Evolutionary conservation across 2,113 vertebrate species (phyloP), one percentile per base, ranked within the genome.

Genomic region (Nansenia antarctica): DNA sequence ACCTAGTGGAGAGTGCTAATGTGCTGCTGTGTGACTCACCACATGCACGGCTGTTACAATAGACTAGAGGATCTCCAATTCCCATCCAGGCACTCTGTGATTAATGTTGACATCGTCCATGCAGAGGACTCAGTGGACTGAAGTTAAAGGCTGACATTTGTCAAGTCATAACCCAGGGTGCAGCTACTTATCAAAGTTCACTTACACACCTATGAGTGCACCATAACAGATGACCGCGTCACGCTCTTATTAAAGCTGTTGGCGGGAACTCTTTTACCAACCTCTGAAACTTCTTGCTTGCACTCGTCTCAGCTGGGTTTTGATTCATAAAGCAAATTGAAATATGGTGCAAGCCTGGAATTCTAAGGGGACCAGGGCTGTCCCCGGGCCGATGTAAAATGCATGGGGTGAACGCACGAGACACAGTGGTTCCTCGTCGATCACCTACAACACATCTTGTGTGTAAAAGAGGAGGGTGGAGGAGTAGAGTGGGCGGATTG

Each of bases 311-410:
- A 7, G 54, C 69, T 65, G 60, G 54, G 59, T 37, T 66, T 85
- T 90, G 82, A 91, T 91, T 90, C 79, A 90, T 90, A 77, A 81
- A 83, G 80, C 72, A 42, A 62, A 81, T 52, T 74, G 58, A 74
- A 78, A 79, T 79, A 81, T 76, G 69, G 77, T 66, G 66, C 31
- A 63, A 60, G 65, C 32, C 69, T 57, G 73, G 81, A 84, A 88
- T 78, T 74, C 72, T 69, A 78, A 87, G 76, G 59, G 70, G 78
- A 85, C 54, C 45, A 1, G 22, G 39, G 42, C 67, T 69, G 32
- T 76, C 59, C 68, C 69, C 53, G 64, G 18, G 24, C 49, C 3
- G 0, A 66, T 77, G 59, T 71, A 76, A 80, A 89, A 83, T 74
- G 65, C 63, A 75, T 53, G 79, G 59, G 62, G 60, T 2, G 5